Evolutionary conservation across 2,113 vertebrate species (phyloP).

Genomic region (Passer montanus): DNA sequence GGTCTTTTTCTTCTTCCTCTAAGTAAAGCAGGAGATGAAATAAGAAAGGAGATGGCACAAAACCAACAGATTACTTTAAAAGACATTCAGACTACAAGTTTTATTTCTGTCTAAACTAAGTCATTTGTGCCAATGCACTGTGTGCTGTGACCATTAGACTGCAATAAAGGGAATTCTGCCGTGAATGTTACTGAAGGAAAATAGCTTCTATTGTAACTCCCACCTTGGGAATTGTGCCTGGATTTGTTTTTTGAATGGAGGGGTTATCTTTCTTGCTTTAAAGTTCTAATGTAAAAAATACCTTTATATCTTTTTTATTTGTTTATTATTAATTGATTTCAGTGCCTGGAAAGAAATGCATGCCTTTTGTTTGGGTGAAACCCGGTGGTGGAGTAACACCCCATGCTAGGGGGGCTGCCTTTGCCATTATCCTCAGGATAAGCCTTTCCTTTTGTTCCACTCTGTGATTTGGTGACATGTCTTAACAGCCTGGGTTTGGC

Average conservation of each 20-base stretch:
- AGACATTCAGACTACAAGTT: background rate
- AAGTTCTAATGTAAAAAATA: background rate
- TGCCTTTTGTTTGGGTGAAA: background rate
- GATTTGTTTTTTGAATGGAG: background rate
- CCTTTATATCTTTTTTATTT: fast-evolving
- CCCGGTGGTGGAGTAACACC: background rate
- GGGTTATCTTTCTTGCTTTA: background rate
- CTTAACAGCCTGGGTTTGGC: background rate
- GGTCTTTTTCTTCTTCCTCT: background rate
- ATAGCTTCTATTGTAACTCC: background rate
- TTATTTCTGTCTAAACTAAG: background rate
- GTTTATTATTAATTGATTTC: background rate
- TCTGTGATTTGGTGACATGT: background rate
- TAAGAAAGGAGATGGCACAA: background rate
- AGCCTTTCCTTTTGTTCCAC: background rate
- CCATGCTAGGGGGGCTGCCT: background rate
- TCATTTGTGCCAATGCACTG: background rate
- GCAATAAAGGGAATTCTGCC: background rate
- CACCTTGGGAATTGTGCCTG: background rate
- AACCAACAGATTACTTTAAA: background rate
- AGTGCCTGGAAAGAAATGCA: background rate
- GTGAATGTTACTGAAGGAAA: background rate
- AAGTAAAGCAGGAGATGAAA: background rate
- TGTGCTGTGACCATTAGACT: background rate
- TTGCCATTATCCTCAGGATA: background rate